phyloP scores from a whole-genome alignment of 2,113 vertebrate genomes.

The Aegotheles bennettii region DNA sequence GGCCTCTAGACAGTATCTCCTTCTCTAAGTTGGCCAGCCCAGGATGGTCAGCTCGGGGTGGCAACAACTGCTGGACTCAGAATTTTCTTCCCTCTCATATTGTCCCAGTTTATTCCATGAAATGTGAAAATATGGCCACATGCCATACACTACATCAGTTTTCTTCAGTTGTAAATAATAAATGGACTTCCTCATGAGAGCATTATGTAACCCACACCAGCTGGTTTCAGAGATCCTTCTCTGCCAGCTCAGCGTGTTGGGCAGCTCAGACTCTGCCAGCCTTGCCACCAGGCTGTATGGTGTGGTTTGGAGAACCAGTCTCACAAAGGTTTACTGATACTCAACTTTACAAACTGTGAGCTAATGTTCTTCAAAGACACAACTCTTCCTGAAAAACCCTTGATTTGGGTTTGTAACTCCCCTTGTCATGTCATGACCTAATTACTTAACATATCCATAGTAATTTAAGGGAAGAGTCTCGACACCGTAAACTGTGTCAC shows the following conservation, averaged over 20 bases:
- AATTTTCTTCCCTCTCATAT: not conserved
- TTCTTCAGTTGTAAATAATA: not conserved
- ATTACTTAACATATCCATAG: not conserved
- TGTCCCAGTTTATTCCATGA: not conserved
- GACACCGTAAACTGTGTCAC: not conserved
- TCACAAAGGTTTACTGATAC: not conserved
- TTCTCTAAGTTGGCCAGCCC: not conserved
- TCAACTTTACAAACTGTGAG: not conserved
- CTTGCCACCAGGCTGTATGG: not conserved
- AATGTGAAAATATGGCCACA: not conserved
- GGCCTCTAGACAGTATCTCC: too few relatives aligned
- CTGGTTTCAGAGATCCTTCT: not conserved
- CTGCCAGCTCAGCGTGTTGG: not conserved
- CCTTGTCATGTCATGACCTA: not conserved
- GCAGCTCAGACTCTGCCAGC: not conserved
- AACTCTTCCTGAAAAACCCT: not conserved
- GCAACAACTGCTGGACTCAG: not conserved
- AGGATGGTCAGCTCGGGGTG: fast-evolving
- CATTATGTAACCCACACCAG: not conserved
- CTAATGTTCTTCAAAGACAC: not conserved
- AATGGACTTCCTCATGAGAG: not conserved
- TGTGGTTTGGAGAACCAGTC: not conserved
- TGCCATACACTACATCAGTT: fast-evolving
- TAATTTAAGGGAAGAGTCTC: not conserved
- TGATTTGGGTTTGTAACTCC: not conserved